Base-by-base conservation (phyloP, 2,888 invertebrate species). In the Leptura quadrifasciata region DNA sequence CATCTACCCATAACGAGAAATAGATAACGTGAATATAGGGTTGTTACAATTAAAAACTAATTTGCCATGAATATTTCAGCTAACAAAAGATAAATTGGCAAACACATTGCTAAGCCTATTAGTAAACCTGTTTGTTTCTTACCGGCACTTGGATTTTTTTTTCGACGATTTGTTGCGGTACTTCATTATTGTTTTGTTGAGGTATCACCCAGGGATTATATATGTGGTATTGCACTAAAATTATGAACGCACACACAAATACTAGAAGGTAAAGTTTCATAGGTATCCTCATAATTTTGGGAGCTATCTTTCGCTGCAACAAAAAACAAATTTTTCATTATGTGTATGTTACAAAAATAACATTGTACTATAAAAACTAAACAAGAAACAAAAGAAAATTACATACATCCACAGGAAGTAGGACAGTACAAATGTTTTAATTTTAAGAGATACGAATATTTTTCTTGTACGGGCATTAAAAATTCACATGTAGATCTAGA, bases 201-300 rank as follows among this genome's bases (percentile, higher is more conserved):
- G 88, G 83, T 78, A 90, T 87, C 74, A 90, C 85, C 86, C 90
- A 89, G 77, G 88, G 90, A 77, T 90, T 91, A 79, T 92, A 92
- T 85, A 93, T 88, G 85, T 93, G 92, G 87, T 93, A 93, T 87
- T 93, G 93, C 86, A 92, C 92, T 84, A 93, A 90, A 83, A 93
- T 90, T 85, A 93, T 90, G 87, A 92, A 92, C 80, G 91, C 90
- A 85, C 92, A 92, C 86, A 92, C 88, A 87, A 93, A 90, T 87
- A 92, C 91, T 84, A 93, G 90, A 88, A 93, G 90, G 90, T 93
- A 93, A 91, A 93, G 91, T 91, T 93, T 93, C 87, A 91, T 90
- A 84, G 91, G 91, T 86, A 91, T 90, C 88, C 90, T 91, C 91
- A 92, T 91, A 83, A 80, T 86, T 84, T 82, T 83, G 82, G 76